These are phyloP conservation scores for Acleris holmiana DNA, from an alignment of 2,888 invertebrate genomes.

Conservation along the genomic window DNA sequence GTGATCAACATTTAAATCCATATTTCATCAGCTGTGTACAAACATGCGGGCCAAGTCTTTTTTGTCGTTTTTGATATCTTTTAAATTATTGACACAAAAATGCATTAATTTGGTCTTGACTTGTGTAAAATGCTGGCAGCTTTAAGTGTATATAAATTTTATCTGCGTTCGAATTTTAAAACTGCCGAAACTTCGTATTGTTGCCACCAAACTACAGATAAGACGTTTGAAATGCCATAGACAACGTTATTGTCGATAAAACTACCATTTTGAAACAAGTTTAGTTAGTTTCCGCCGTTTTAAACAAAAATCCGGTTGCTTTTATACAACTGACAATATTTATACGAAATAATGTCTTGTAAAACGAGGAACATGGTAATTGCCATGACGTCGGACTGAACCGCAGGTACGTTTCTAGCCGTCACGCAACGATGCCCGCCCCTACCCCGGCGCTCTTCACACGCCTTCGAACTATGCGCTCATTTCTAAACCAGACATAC, in stretches of 20 bases:
- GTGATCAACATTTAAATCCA: neutral
- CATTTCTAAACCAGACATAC: constrained; percentile 50
- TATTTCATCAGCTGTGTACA: neutral
- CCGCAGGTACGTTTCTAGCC: constrained; percentile 45
- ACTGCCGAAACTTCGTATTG: neutral
- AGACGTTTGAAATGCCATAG: constrained; percentile 18
- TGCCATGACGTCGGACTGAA: constrained; percentile 61
- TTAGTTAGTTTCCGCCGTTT: constrained; percentile 16
- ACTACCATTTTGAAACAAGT: constrained; percentile 20
- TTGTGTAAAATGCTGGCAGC: constrained; percentile 11
- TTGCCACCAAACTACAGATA: constrained; percentile 4
- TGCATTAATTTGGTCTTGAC: neutral
- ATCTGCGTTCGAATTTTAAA: constrained; percentile 4
- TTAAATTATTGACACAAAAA: constrained; percentile 7
- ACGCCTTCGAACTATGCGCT: constrained; percentile 49
- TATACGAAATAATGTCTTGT: constrained; percentile 38
- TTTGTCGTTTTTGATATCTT: neutral
- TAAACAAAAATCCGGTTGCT: constrained; percentile 33
- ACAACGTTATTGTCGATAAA: constrained; percentile 17
- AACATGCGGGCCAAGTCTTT: neutral
- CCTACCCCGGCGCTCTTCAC: constrained; percentile 67
- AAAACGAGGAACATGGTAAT: constrained; percentile 61
- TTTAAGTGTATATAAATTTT: neutral
- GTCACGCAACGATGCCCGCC: constrained; percentile 74
- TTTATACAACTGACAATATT: constrained; percentile 31